Percentiles rank a stretch among this genome's conserved stretches.
Conservation (phyloP, 1,140 invertebrate genomes). For the Plodia interpunctella region DNA sequence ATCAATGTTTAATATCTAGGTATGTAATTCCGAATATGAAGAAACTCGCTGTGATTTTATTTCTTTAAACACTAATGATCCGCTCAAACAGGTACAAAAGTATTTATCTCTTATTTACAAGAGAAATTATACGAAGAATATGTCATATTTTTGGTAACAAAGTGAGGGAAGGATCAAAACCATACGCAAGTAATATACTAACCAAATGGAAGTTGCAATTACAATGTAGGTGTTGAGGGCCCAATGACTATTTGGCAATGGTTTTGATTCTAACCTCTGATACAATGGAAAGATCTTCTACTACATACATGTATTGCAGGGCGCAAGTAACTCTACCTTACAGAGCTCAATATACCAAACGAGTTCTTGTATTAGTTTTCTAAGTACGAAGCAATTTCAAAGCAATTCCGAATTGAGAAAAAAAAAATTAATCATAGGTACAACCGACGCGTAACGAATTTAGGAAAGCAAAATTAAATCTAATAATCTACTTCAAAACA, state of each 20-base stretch:
- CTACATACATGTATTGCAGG: too few relatives aligned
- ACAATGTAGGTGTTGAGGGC: too few relatives aligned
- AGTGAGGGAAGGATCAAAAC: neutral
- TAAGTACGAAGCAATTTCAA: conserved; percentile 56
- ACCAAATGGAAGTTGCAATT: too few relatives aligned
- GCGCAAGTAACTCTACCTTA: neutral
- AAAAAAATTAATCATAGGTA: conserved; percentile 12
- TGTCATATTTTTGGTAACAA: conserved; percentile 8
- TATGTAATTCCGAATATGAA: neutral
- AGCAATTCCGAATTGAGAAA: conserved; percentile 19
- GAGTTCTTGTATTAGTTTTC: conserved; percentile 18
- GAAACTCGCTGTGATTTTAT: conserved; percentile 11
- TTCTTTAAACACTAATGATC: conserved; percentile 34
- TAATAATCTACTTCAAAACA: neutral
- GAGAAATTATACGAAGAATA: conserved; percentile 35
- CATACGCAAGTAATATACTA: neutral
- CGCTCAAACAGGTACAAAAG: conserved; percentile 68
- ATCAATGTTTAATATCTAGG: neutral
- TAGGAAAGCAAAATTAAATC: neutral
- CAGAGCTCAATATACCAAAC: neutral
- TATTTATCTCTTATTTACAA: conserved; percentile 59
- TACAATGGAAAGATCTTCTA: neutral
- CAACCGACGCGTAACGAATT: conserved; percentile 7
- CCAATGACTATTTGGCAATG: neutral
- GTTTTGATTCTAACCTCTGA: neutral